Evolutionary conservation across 2,888 invertebrate species (phyloP), one percentile per base, ranked within the genome.

Genomic region (Keiferia lycopersicella): DNA sequence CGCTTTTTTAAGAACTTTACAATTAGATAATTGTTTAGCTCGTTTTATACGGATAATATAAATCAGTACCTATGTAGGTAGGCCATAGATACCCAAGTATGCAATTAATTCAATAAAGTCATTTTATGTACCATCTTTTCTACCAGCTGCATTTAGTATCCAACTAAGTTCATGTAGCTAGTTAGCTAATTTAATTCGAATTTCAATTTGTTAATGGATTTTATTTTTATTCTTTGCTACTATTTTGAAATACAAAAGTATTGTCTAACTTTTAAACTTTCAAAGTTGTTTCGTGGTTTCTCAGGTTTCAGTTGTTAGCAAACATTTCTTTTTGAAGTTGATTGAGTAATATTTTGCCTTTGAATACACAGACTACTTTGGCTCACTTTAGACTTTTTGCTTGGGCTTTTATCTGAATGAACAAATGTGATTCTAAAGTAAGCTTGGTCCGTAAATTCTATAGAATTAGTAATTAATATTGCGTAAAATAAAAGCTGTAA

Each of bases 351-450:
- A 7, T 30, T 30, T 20, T 53, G 12, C 30, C 53, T 53, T 53
- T n/a, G n/a, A n/a, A n/a, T n/a, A n/a, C n/a, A n/a, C n/a, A n/a
- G n/a, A n/a, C n/a, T n/a, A n/a, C n/a, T n/a, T n/a, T n/a, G n/a
- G n/a, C n/a, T n/a, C n/a, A n/a, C n/a, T n/a, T n/a, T n/a, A n/a
- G n/a, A n/a, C n/a, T n/a, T n/a, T n/a, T n/a, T n/a, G n/a, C n/a
- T n/a, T n/a, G n/a, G n/a, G n/a, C n/a, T n/a, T n/a, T n/a, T n/a
- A n/a, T n/a, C 53, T 53, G 30, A 34, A 16, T 8, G 22, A 51
- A 34, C n/a, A 56, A 56, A 56, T 56, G 56, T 56, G 56, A 56
- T 56, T 56, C 34, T 56, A 56, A 56, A 56, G 7, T 56, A 56
- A 34, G 56, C n/a, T 34, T 26, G 14, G 30, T 22, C 51, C 22